Conservation (phyloP, 64 coral and sea anemone species). For the Montipora efflorescens region DNA sequence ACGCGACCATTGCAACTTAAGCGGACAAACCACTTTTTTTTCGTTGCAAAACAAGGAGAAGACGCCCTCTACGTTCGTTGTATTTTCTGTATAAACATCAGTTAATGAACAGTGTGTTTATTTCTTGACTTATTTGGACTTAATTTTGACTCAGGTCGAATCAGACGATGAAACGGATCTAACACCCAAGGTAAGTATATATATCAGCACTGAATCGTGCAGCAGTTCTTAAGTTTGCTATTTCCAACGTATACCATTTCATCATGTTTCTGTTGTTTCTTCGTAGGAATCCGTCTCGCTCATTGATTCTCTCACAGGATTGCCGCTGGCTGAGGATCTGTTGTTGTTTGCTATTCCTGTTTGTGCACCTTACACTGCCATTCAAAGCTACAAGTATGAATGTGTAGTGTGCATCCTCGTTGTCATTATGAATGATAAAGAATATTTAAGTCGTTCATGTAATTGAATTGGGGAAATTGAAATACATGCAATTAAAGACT, state of each 20-base stretch:
- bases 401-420: too few relatives aligned
- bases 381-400: slow-evolving; percentile 96
- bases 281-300: slow-evolving; percentile 78
- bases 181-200: background rate
- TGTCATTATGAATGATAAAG: too few relatives aligned
- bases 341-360: slow-evolving; percentile 93
- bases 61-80: background rate
- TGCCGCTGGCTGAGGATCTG: slow-evolving; percentile 78
- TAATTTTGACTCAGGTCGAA: background rate
- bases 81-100: background rate
- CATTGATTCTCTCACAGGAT: slow-evolving; percentile 90
- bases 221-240: background rate
- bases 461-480: too few relatives aligned
- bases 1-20: too few relatives aligned
- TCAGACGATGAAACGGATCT: slow-evolving; percentile 32
- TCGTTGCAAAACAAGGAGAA: too few relatives aligned
- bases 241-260: too few relatives aligned
- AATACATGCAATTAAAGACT: too few relatives aligned
- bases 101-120: background rate
- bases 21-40: too few relatives aligned
- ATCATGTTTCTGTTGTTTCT: background rate
- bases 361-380: slow-evolving; percentile 90
- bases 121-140: background rate
- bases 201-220: background rate
- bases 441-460: too few relatives aligned